Base-by-base conservation (phyloP, 2,113 vertebrate species). In the Pyrgilauda ruficollis region DNA sequence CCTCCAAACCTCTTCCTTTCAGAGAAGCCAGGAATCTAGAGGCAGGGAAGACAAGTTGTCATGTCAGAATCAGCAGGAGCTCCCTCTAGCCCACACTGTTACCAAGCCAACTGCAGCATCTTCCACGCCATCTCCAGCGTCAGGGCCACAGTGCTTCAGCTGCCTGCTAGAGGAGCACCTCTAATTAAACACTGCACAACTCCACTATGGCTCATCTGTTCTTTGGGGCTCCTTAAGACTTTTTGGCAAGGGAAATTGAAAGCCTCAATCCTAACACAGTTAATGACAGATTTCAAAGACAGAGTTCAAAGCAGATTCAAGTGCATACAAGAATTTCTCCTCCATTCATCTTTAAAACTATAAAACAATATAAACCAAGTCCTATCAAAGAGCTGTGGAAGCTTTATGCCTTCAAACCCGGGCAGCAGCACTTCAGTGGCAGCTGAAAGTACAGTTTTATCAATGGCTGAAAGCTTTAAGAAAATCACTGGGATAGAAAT, bases 1-100 rank as follows among this genome's bases (percentile, higher is more conserved):
- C 97, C 97, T 82, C 97, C 97, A 98, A 99, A 99, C 46, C 99
- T 98, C 85, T 99, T 99, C 81, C 99, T 98, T 97, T 99, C 99
- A 68, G 99, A 97, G 97, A 99, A 99, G 90, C 98, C 98, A 13
- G 98, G 96, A 97, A 99, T 98, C 99, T 99, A 97, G 43, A 95
- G 80, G 95, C 27, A 96, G 68, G 89, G 96, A 97, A 94, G 58
- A 93, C 22, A 94, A 90, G 64, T 15, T 19, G 0, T 49, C 80
- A 82, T 10, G 16, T 94, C 72, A 95, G 59, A 85, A 95, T 52
- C 27, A 84, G 63, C 62, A 55, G 17, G 58, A 96, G 64, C 59
- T 91, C 77, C 56, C 84, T 55, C 44, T 43, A 58, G 59, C n/a
- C 68, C 75, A 41, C 39, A 70, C 43, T 33, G 63, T 93, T 86